Evolutionary conservation across 2,888 invertebrate species (phyloP), one percentile per base, ranked within the genome.

Genomic region (Coelopa pilipes): DNA sequence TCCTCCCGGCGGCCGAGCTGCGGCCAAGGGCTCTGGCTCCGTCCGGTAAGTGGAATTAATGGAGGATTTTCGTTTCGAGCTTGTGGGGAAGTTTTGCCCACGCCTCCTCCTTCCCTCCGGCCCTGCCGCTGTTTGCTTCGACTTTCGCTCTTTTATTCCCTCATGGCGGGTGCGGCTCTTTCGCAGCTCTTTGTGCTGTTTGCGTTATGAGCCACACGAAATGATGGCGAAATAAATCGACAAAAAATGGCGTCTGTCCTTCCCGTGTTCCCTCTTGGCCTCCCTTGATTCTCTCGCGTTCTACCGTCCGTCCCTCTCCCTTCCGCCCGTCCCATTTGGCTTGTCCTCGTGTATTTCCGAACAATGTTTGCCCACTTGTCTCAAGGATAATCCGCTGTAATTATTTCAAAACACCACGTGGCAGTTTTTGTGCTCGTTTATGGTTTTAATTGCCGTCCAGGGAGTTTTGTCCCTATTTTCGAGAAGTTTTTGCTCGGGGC

Each of bases 1-100:
- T 7, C 34, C 34, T n/a, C 4, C 34, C 34, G 34, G 34, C 34
- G 34, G 34, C 7, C 4, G 34, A 82, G 72, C 81, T 83, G 82
- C 79, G 83, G 82, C 80, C 82, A 81, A 82, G 83, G 82, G 83
- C 82, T 82, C 81, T 81, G 81, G n/a, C n/a, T n/a, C n/a, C n/a
- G n/a, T n/a, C n/a, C n/a, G n/a, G 82, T 83, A 83, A 84, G 82
- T 83, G 82, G 82, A 80, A 80, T 83, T 83, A 83, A 83, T 83
- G 83, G 15, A 69, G 69, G 69, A 69, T 69, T 69, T 57, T 45
- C 19, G 57, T 69, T 34, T 34, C 57, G 57, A 57, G 69, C 19
- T n/a, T n/a, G n/a, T n/a, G 17, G 59, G 19, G 24, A 60, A 21
- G 15, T 24, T 10, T 21, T 60, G 24, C 17, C 62, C 24, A 12